Percentiles rank a stretch among this genome's conserved stretches.
phyloP scores from a whole-genome alignment of 35 echinoderm and acorn worm species.

The Apostichopus californicus region DNA sequence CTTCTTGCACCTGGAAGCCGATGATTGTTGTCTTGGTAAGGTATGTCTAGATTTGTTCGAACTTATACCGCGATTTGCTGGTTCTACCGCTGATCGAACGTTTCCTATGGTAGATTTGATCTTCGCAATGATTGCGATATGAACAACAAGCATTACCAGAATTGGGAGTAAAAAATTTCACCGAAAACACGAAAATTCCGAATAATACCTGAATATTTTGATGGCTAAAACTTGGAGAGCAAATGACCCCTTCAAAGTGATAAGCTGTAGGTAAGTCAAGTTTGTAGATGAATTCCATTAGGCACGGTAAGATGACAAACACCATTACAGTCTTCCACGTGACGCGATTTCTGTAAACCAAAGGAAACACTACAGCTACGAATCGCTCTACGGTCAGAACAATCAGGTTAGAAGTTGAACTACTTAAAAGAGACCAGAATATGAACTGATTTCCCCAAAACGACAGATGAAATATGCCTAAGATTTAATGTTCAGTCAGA shows the following conservation, averaged over 20 bases:
- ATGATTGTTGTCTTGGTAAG: background rate
- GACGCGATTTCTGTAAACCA: background rate
- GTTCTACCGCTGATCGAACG: background rate
- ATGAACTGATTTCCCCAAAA: slow-evolving; percentile 18
- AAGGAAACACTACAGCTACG: background rate
- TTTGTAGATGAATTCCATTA: background rate
- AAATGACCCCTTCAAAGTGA: slow-evolving; percentile 4
- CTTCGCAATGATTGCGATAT: background rate
- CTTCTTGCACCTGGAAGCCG: background rate
- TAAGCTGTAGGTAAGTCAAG: background rate
- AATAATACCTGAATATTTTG: background rate
- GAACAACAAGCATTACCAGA: background rate
- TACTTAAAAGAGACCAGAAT: slow-evolving; percentile 10
- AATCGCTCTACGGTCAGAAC: slow-evolving; percentile 15
- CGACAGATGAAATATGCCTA: background rate
- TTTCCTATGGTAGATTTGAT: background rate
- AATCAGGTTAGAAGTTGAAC: background rate
- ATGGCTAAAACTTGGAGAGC: background rate
- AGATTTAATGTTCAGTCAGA: background rate
- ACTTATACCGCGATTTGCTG: background rate
- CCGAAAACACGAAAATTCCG: background rate
- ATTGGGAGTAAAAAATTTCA: background rate
- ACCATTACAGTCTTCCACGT: background rate
- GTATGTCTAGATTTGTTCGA: background rate
- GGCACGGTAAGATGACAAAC: slow-evolving; percentile 7